phyloP scores from a whole-genome alignment of 92 coral and sea anemone genomes.

The Paragorgia papillata region DNA sequence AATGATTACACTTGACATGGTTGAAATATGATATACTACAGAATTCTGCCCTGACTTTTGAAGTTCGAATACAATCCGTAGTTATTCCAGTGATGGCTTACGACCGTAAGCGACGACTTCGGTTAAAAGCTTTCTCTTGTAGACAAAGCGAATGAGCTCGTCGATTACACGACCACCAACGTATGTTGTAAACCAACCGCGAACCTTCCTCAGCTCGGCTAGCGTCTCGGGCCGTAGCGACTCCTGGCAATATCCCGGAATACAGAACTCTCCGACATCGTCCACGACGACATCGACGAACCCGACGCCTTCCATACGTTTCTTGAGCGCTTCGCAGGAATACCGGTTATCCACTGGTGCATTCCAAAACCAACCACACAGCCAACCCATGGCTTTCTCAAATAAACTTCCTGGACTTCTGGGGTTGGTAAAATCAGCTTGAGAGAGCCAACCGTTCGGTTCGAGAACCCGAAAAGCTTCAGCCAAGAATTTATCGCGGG shows the following conservation, averaged over 20 bases:
- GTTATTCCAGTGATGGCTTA: constrained; percentile 9
- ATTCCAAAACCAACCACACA: constrained; percentile 46
- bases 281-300: constrained; percentile 40
- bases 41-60: too few species aligned
- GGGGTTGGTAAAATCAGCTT: constrained; percentile 37
- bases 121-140: constrained; percentile 1
- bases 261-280: constrained; percentile 49
- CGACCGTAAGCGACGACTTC: constrained; percentile 30
- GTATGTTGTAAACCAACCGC: constrained; percentile 53
- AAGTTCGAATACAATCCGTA: too few species aligned
- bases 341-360: constrained; percentile 4
- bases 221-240: constrained; percentile 38
- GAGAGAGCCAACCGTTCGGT: constrained; percentile 55
- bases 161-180: constrained; percentile 55
- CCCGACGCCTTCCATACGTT: constrained; percentile 22
- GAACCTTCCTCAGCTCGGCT: constrained; percentile 53
- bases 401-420: constrained; percentile 21
- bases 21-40: too few species aligned
- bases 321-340: constrained; percentile 15
- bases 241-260: constrained; percentile 48
- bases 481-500: constrained; percentile 43
- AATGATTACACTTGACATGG: too few species aligned
- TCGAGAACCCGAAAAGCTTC: constrained; percentile 65
- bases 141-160: constrained; percentile 4
- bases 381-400: neutral